Evolutionary conservation across 2,888 invertebrate species (phyloP).

Genomic region (Malthinus flaveolus): DNA sequence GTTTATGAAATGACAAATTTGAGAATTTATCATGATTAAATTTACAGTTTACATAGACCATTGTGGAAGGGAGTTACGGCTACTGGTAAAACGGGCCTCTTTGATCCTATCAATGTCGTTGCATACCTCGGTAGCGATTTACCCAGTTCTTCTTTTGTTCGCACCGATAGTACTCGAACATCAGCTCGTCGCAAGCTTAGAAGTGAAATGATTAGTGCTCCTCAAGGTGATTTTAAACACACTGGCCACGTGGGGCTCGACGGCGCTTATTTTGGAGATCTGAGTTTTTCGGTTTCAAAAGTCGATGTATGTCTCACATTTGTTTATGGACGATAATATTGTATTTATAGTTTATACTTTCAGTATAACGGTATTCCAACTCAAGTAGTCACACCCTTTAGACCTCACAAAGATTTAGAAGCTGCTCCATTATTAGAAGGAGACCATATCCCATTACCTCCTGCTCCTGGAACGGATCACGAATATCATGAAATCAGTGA

Average conservation of each 20-base stretch:
- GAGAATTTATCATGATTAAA: not conserved
- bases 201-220: conserved; percentile 94
- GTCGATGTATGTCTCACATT: conserved; percentile 44
- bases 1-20: not conserved
- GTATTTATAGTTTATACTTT: conserved; percentile 26
- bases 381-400: conserved; percentile 87
- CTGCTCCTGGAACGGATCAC: conserved; percentile 60
- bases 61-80: conserved; percentile 91
- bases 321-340: conserved; percentile 7
- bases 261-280: conserved; percentile 96
- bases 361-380: conserved; percentile 80
- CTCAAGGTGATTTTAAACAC: conserved; percentile 96
- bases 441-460: conserved; percentile 49
- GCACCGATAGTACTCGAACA: conserved; percentile 66
- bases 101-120: conserved; percentile 88
- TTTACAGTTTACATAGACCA: conserved; percentile 60
- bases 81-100: conserved; percentile 90
- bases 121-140: conserved; percentile 82
- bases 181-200: conserved; percentile 67
- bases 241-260: conserved; percentile 95
- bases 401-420: conserved; percentile 82
- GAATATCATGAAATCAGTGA: conserved; percentile 85
- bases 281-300: conserved; percentile 69
- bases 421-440: conserved; percentile 65
- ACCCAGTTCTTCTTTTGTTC: conserved; percentile 59